Evolutionary conservation across 2,888 invertebrate species (phyloP).

Genomic region (Stomorhina lunata): DNA sequence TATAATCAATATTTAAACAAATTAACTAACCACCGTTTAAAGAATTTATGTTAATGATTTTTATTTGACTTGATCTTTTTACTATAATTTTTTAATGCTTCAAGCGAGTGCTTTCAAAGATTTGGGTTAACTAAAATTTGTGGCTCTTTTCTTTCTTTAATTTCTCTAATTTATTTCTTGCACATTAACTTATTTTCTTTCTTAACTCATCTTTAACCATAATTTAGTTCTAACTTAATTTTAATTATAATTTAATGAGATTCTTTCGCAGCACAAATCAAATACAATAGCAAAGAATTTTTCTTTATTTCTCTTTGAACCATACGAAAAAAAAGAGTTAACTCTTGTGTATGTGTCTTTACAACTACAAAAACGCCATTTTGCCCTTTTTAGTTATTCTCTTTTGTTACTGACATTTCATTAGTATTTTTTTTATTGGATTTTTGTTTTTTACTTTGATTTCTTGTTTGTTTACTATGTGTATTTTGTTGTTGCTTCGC

Average conservation of each 20-base stretch:
- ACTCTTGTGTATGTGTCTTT: constrained; percentile 32
- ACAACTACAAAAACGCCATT: constrained; percentile 72
- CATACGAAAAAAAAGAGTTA: not conserved
- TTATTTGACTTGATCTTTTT: not conserved
- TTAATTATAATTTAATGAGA: constrained; percentile 4
- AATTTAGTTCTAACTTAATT: not conserved
- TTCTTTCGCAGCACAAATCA: not conserved
- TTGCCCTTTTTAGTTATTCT: constrained; percentile 72
- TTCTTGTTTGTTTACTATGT: constrained; percentile 62
- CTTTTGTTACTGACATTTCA: constrained; percentile 69
- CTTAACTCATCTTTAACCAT: not conserved
- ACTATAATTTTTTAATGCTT: not conserved
- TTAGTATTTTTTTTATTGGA: constrained; percentile 54
- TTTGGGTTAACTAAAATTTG: not conserved
- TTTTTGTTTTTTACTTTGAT: constrained; percentile 53
- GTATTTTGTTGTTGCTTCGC: constrained; percentile 54
- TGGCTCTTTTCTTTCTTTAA: not conserved
- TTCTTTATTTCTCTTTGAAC: constrained; percentile 9
- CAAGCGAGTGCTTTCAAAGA: not conserved
- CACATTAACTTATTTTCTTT: not conserved
- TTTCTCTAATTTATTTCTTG: not conserved
- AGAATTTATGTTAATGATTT: not conserved
- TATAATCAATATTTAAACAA: not conserved
- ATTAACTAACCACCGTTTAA: not conserved
- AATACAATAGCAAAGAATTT: constrained; percentile 33